Evolutionary conservation across 2,888 invertebrate species (phyloP).

Genomic region (Acanthosepion pharaonis): DNA sequence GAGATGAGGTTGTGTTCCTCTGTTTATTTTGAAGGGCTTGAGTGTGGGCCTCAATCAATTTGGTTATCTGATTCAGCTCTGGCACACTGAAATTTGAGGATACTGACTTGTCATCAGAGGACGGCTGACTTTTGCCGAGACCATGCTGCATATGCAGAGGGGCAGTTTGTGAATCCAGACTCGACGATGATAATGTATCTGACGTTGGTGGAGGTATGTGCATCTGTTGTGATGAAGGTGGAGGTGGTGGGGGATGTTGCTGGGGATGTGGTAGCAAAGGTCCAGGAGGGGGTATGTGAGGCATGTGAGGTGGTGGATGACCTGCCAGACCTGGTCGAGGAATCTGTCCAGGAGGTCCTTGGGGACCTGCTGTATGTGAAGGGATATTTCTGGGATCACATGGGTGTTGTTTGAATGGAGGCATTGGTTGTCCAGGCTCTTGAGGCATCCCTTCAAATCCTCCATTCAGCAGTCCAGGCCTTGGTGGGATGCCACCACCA

Average conservation of each 20-base stretch:
- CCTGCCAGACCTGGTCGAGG: constrained; percentile 36
- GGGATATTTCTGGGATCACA: constrained; percentile 46
- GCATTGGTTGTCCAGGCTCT: constrained; percentile 49
- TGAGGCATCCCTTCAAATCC: constrained; percentile 51
- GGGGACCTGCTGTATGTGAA: constrained; percentile 38
- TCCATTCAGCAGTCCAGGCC: constrained; percentile 53
- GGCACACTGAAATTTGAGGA: constrained; percentile 46
- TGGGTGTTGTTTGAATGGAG: constrained; percentile 47
- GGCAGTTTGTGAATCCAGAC: neutral
- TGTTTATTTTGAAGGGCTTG: neutral
- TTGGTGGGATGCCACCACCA: constrained; percentile 51
- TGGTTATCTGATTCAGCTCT: constrained; percentile 63
- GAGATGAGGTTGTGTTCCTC: neutral
- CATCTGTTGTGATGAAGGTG: neutral
- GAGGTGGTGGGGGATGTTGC: constrained; percentile 43
- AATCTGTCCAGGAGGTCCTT: constrained; percentile 49
- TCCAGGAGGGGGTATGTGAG: constrained; percentile 46
- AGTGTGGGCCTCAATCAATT: constrained; percentile 64
- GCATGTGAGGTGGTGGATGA: constrained; percentile 48
- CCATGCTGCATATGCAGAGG: constrained; percentile 43
- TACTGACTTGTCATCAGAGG: constrained; percentile 39
- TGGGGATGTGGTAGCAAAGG: constrained; percentile 45
- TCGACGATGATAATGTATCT: constrained; percentile 40
- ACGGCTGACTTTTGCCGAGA: constrained; percentile 43
- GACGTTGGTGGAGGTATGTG: constrained; percentile 37